Base-by-base conservation (phyloP, 2,113 vertebrate species). In the Eolophus roseicapilla region DNA sequence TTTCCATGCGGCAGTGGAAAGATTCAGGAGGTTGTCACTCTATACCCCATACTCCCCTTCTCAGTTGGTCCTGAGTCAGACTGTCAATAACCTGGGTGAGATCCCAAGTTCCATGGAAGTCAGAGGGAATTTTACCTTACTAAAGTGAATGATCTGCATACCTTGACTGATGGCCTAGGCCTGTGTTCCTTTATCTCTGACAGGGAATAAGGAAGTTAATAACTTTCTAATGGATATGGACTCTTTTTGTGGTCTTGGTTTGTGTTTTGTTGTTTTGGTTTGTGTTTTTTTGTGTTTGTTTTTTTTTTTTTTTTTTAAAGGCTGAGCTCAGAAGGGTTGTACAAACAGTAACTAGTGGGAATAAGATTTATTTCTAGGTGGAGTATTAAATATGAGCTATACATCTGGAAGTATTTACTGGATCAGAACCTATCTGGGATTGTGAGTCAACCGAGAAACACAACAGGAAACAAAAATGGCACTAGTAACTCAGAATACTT, bases 391-490 rank as follows among this genome's bases (percentile, higher is more conserved):
- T 94, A 76, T n/a, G 78, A 92, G 35, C 53, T 86, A 88, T 94
- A 94, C 90, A 97, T 95, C 92, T 95, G 93, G 94, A 97, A 97
- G n/a, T 68, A 53, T 63, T 95, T 96, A 96, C 60, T 91, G 49
- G 53, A 93, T 92, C 90, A 88, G 82, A 90, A 71, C 71, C 59
- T 95, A 94, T 91, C 75, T 94, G 87, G 37, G 43, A 78, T 35
- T 65, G 28, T 4, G 27, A 86, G 43, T 82, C 64, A 65, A 94
- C 46, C 46, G 43, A 77, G 68, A 41, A 92, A 69, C 57, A 57
- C 55, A 90, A 75, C 0, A 2, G 46, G 70, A 92, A 92, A 59
- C 33, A 62, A 90, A 89, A 94, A 92, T 76, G 49, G n/a, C 35
- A 69, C 28, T 57, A 62, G 21, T 62, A 89, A 91, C 70, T 76